A percentile compares a stretch with the other conserved stretches of the same genome.
These are phyloP conservation scores for Hoplodrina ambigua DNA, from an alignment of 2,888 invertebrate species.

Conservation along the genomic window DNA sequence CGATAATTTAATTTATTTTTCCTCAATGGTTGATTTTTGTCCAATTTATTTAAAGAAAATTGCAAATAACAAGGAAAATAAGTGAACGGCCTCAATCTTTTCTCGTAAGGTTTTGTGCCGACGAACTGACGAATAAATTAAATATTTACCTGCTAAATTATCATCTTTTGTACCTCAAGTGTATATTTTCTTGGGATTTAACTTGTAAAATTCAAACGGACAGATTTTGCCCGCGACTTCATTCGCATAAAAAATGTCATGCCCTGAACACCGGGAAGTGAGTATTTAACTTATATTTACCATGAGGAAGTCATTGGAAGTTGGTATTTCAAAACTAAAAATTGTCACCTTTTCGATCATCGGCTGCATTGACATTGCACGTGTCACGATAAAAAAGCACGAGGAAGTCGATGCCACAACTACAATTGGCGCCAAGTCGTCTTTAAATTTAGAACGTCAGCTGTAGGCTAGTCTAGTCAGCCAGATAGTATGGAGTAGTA, in stretches of 20 bases:
- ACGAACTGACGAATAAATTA: neutral
- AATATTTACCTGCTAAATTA: neutral
- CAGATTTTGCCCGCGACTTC: neutral
- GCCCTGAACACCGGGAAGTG: too few relatives aligned
- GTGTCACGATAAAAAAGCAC: constrained; percentile 43
- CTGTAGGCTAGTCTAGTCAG: neutral
- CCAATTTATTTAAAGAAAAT: neutral
- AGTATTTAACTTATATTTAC: neutral
- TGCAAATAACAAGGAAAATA: constrained; percentile 26
- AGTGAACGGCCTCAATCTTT: neutral
- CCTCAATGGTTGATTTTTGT: neutral
- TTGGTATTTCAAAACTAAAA: constrained; percentile 11
- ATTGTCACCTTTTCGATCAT: constrained; percentile 47
- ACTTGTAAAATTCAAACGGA: neutral
- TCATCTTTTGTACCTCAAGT: neutral
- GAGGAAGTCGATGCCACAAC: constrained; percentile 53
- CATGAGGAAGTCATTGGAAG: neutral
- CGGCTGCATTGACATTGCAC: constrained; percentile 32
- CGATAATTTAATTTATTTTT: neutral
- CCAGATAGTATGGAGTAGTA: too few relatives aligned
- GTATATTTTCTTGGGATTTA: neutral
- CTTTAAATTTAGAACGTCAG: constrained; percentile 49
- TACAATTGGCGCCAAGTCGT: constrained; percentile 47
- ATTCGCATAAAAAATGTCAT: neutral
- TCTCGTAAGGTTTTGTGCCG: neutral